Evolutionary conservation across 2,888 invertebrate species (phyloP), one percentile per base, ranked within the genome.

Genomic region (Sinelater perroti): DNA sequence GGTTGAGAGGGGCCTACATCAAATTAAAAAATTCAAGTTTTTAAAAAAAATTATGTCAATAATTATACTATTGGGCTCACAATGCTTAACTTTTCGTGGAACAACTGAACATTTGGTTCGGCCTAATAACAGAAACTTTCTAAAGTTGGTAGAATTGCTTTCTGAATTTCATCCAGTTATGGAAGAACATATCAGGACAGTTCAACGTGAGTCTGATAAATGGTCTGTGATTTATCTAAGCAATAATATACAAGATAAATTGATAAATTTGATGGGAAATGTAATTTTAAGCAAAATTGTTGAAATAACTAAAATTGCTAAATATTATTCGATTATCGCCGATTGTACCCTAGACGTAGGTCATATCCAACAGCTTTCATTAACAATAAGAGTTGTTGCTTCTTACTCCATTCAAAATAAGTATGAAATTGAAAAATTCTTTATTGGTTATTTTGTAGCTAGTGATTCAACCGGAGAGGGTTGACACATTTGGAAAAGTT

Each of bases 391-490:
- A 36, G 35, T 36, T 35, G 36, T 50, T 30, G 38, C 20, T 50
- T 38, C 38, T 38, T 38, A 38, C 50, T 44, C 28, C 31, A 52
- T 28, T 44, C 10, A 33, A 36, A 54, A 46, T 46, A 35, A 46
- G 36, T 54, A 44, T 33, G 35, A 46, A 46, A 33, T 42, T 21
- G 42, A 53, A 45, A 20, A 45, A 53, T 45, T 42, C 42, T 38
- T 50, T 40, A 38, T 50, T 38, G 50, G 50, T 38, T 50, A 38
- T 30, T n/a, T 50, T 50, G 16, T 21, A 50, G 38, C 50, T 49
- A 36, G 49, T 49, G 49, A 42, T 51, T 45, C 24, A 53, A 46
- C 45, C 7, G 33, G 53, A 45, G 33, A 53, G 21, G 53, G 46
- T 33, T 40, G 40, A 30, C 10, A 28, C 51, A 51, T 38, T 54